Evolutionary conservation across 2,113 vertebrate genomes (phyloP), one percentile per base, ranked within the genome.

Genomic region (Motacilla tschutschensis): DNA sequence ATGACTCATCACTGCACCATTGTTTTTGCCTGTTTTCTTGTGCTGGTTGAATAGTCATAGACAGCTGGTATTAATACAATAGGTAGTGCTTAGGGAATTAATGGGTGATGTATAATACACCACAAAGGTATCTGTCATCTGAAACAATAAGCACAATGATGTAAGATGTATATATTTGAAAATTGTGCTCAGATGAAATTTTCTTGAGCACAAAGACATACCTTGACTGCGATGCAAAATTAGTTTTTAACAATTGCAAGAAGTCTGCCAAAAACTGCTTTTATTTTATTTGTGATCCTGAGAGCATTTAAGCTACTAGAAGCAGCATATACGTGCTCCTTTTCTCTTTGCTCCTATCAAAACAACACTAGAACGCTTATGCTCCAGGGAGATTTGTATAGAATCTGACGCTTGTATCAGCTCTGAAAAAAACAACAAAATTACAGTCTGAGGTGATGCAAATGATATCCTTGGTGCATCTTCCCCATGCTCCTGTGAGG

Each of bases 391-490:
- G 97, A 98, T 98, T 98, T 98, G 97, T 97, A 97, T 98, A 97
- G 97, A 98, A 97, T 98, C 96, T 97, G 96, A 97, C 97, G 97
- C 97, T 97, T 98, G 97, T 97, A 98, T 98, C 97, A 97, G 97
- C 96, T 95, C 94, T 96, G 97, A 95, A 96, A 97, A 97, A 98
- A 98, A 97, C 97, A 97, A 97, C 96, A 97, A 98, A 98, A 98
- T 98, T 98, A 98, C 98, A 98, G 98, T 98, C 98, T 98, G 97
- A 98, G 97, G 98, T 98, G 98, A 98, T 98, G 98, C 97, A 98
- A 98, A 98, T 98, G 97, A 98, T 98, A 98, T 98, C 98, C 97
- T 98, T 98, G 98, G 97, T 98, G 98, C 97, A 98, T 98, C 98
- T 98, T 98, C 97, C 97, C 97, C 95, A 96, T 98, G 97, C 98